Base-by-base conservation (phyloP, 2,888 invertebrate genomes). In the Acanthosepion pharaonis region DNA sequence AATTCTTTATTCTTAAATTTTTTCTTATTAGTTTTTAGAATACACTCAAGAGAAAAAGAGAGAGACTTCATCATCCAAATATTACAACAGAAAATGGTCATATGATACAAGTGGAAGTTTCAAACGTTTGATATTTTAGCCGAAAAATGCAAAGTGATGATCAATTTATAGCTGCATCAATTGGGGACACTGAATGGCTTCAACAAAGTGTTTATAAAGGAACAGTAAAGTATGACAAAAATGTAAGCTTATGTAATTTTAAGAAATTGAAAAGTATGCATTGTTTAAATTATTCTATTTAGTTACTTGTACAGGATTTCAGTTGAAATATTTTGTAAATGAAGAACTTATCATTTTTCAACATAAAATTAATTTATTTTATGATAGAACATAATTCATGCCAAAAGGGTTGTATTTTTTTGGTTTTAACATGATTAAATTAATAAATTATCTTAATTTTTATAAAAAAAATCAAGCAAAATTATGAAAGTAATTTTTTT, bases 121-220 rank as follows among this genome's bases (percentile, higher is more conserved):
- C 15, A 78, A n/a, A 33, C 33, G 2, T 15, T 78, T 78, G n/a
- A n/a, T 33, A 78, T 78, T n/a, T 15, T 28, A 18, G 97, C 94
- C 97, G 97, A 94, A 97, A 97, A 95, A 97, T 97, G 59, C 96
- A 96, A 15, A n/a, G n/a, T 53, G 97, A 97, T 94, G 97, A 97
- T 96, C 97, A 97, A 94, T 97, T 97, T 95, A 97, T 97, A 97
- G 97, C 97, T 48, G 97, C 97, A 28, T 97, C 97, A 9, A 97
- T 97, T 92, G 97, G 97, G 25, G 97, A 97, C 95, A 96, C 97
- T 33, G 97, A 97, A 95, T 97, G 97, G 97, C 95, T 97, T 51
- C 96, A 96, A 94, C 97, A 97, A 94, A 97, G 97, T 96, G 94
- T 97, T 42, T 95, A 95, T 42, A 96, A 96, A 49, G 96, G 96